A percentile compares a stretch with the other conserved stretches of the same genome.
phyloP scores from a whole-genome alignment of 2,888 invertebrate genomes.

The Agonopterix arenella region DNA sequence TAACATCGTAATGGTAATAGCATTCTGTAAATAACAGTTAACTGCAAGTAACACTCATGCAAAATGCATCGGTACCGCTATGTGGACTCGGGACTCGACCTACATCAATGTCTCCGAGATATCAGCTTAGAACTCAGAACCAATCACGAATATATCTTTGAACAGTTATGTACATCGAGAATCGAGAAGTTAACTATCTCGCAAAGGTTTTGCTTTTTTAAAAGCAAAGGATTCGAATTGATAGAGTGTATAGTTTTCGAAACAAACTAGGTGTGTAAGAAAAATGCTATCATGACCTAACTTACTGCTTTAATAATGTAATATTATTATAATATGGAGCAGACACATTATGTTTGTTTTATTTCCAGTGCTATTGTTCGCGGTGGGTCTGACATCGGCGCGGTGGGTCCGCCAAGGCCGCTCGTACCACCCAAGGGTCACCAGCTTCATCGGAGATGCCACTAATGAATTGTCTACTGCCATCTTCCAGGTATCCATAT shows the following conservation, averaged over 20 bases:
- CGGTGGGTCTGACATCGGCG: conserved; percentile 43
- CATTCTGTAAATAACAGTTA: background rate
- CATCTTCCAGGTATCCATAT: conserved; percentile 64
- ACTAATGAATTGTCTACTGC: conserved; percentile 70
- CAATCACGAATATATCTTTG: conserved; percentile 11
- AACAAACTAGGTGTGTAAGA: no score
- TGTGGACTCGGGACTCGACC: conserved; percentile 27
- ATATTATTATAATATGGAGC: no score
- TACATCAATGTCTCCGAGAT: conserved; percentile 19
- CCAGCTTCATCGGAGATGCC: conserved; percentile 69
- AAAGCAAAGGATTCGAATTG: no score
- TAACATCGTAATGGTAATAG: background rate
- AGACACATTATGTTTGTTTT: background rate
- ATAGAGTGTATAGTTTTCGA: no score
- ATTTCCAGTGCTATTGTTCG: conserved; percentile 44
- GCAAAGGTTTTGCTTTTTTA: no score
- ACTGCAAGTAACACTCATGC: conserved; percentile 4
- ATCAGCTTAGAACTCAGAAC: background rate
- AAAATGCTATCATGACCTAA: no score
- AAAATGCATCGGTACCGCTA: conserved; percentile 39
- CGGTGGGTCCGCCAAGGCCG: conserved; percentile 55
- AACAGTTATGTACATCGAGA: conserved; percentile 21
- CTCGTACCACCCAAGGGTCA: conserved; percentile 45
- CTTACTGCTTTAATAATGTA: no score
- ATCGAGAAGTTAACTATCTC: no score